Evolutionary conservation across 2,888 invertebrate genomes (phyloP), one percentile per base, ranked within the genome.

Genomic region (Leptinotarsa rubiginosa): DNA sequence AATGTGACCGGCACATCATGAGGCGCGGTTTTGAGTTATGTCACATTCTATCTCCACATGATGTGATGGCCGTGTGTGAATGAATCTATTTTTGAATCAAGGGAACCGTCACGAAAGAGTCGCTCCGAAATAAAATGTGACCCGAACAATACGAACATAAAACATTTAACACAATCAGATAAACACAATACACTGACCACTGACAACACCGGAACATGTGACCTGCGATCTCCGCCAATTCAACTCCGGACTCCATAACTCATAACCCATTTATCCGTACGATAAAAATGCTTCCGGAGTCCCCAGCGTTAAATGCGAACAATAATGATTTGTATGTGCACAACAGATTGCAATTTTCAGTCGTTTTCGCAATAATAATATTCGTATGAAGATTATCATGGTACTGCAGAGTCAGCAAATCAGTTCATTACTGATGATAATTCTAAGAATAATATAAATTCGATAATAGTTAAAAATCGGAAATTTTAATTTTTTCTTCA

Each of bases 81-180:
- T 54, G 52, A 68, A 54, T 54, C 41, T 54, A 68, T 68, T 68
- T 54, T 54, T 25, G 41, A 31, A 54, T 31, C 25, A 54, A 41
- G 3, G 12, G 18, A 54, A 13, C 25, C 25, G 68, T n/a, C 15
- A 54, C 54, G 20, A 47, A 54, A 25, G 54, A 54, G 68, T 68
- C 54, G 41, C 31, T 2, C 54, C 31, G 68, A 18, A 75, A 73
- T 77, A 77, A 80, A 80, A 82, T 78, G 78, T 73, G 72, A 62
- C 74, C 77, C 75, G 81, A 83, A 85, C 84, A 84, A 84, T 84
- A 80, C 81, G 82, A 80, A 83, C 85, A 84, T 85, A 84, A 85
- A 85, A 83, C 84, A 84, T 84, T 84, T 84, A 84, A 83, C 85
- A 82, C 83, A 82, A 84, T 84, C 84, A 81, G 84, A 84, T 83